Conservation (phyloP, 1,140 invertebrate species). For the Helicoverpa zea region DNA sequence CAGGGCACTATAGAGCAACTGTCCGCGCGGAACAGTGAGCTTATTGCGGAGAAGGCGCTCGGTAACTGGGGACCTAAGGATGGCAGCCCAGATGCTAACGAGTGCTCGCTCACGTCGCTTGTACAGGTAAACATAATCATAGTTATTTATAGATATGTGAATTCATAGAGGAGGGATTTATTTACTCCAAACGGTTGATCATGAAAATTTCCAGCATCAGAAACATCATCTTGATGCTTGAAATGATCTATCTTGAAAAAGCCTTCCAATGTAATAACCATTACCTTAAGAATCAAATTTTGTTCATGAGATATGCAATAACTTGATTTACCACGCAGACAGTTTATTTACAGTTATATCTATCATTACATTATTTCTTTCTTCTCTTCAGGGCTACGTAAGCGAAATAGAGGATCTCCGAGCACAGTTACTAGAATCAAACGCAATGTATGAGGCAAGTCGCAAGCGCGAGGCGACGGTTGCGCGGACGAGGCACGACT, state of each 20-base stretch:
- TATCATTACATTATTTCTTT: too few relatives aligned
- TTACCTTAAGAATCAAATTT: too few relatives aligned
- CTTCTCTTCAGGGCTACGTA: conserved; percentile 93
- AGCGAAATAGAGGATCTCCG: conserved; percentile 97
- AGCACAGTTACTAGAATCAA: conserved; percentile 95
- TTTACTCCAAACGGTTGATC: too few relatives aligned
- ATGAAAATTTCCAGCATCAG: too few relatives aligned
- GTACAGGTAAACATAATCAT: conserved; percentile 66
- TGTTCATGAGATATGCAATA: too few relatives aligned
- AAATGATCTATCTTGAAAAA: too few relatives aligned
- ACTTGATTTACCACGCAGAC: too few relatives aligned
- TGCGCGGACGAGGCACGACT: conserved; percentile 73
- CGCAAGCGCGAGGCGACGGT: conserved; percentile 70
- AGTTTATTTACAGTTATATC: not conserved
- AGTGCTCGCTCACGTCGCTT: conserved; percentile 76
- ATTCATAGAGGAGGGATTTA: too few relatives aligned
- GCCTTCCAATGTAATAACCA: too few relatives aligned
- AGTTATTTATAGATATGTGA: too few relatives aligned
- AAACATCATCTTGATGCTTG: too few relatives aligned
- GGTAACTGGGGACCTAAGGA: conserved; percentile 89
- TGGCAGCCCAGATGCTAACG: conserved; percentile 76
- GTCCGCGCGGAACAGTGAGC: conserved; percentile 93
- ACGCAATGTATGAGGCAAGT: conserved; percentile 91
- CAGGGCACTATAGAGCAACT: conserved; percentile 97
- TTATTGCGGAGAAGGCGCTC: conserved; percentile 93